Evolutionary conservation across 64 coral and sea anemone genomes (phyloP).

Genomic region (Dendronephthya gigantea): DNA sequence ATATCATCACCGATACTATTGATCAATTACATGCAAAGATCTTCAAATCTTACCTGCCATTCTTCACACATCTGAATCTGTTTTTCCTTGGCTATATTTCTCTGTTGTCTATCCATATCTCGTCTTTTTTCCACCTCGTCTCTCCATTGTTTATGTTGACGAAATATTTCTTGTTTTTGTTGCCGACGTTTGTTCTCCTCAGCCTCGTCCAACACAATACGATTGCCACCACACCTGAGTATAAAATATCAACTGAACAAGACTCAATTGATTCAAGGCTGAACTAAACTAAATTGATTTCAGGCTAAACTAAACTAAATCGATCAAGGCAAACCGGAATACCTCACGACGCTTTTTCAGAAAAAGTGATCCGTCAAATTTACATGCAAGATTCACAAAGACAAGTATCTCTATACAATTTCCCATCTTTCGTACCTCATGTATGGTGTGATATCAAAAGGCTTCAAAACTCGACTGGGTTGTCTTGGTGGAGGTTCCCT

Average conservation of each 20-base stretch:
- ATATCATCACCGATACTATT: no score
- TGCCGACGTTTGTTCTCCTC: conserved; percentile 46
- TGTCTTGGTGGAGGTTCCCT: background rate
- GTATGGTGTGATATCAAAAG: conserved; percentile 19
- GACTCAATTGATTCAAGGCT: no score
- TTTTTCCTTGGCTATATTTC: conserved; percentile 79
- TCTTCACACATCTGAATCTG: conserved; percentile 84
- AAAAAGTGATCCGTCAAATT: background rate
- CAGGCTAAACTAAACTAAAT: no score
- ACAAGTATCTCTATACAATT: background rate
- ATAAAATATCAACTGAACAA: background rate
- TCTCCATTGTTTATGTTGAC: conserved; percentile 47
- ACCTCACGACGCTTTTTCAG: no score
- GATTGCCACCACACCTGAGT: conserved; percentile 64
- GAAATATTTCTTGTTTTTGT: conserved; percentile 45
- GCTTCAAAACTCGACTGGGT: background rate
- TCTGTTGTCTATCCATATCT: conserved; percentile 63
- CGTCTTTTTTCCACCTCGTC: conserved; percentile 71
- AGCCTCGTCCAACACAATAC: conserved; percentile 73
- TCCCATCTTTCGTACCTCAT: background rate
- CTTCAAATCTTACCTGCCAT: conserved; percentile 88
- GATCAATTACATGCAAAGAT: no score
- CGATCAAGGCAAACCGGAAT: no score
- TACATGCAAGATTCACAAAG: background rate
- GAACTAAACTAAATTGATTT: background rate